These are phyloP conservation scores for Periparus ater DNA, from an alignment of 2,797 vertebrate genomes.

Conservation along the genomic window DNA sequence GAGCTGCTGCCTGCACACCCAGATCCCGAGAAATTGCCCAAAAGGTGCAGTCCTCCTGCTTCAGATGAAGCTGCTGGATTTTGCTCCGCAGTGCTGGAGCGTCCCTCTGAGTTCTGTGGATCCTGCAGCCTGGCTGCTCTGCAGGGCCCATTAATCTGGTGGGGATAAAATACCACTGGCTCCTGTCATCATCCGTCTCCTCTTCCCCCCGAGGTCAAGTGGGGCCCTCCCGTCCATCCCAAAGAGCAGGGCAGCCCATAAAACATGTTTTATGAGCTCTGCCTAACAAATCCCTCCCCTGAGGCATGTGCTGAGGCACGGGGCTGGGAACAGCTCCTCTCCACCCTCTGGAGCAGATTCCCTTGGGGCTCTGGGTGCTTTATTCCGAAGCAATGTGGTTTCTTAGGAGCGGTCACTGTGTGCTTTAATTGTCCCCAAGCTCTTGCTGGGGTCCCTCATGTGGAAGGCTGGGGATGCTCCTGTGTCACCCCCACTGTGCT, in stretches of 20 bases:
- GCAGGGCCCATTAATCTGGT: background rate
- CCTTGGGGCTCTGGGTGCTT: rapidly evolving
- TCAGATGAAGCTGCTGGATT: background rate
- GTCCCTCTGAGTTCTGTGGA: rapidly evolving
- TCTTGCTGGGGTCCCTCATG: background rate
- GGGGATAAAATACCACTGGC: background rate
- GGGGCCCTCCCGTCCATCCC: background rate
- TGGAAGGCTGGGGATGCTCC: background rate
- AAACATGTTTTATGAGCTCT: background rate
- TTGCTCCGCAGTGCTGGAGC: rapidly evolving
- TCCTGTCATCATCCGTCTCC: background rate
- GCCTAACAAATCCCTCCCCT: background rate
- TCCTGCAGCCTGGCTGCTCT: background rate
- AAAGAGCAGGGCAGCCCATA: constrained; percentile 6
- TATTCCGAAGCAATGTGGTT: rapidly evolving
- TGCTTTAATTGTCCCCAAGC: background rate
- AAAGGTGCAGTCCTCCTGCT: rapidly evolving
- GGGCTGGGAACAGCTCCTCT: background rate
- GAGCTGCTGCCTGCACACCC: rapidly evolving
- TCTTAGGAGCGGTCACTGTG: rapidly evolving
- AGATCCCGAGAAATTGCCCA: rapidly evolving
- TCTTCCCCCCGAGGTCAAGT: constrained; percentile 9
- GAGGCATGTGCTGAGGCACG: rapidly evolving
- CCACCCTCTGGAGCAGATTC: background rate
- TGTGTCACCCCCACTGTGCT: rapidly evolving